Conservation (phyloP, 2,797 vertebrate genomes). For the Hyperoplus lanceolatus region DNA sequence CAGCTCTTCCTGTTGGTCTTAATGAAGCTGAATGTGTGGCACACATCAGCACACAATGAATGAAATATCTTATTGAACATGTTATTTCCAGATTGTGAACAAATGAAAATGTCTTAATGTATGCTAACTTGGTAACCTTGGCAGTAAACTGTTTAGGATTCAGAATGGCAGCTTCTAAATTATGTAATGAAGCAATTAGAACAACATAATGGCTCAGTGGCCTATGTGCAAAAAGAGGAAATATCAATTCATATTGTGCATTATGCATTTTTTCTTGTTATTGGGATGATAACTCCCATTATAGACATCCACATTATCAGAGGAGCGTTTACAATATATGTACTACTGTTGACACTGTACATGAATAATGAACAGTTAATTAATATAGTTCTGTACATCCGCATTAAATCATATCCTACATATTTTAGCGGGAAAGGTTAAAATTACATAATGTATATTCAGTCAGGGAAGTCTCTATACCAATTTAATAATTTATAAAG, state of each 20-base stretch:
- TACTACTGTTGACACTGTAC: neutral
- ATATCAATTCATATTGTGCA: neutral
- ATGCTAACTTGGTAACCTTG: conserved; percentile 10
- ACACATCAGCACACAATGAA: conserved; percentile 29
- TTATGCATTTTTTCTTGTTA: neutral
- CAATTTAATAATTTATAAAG: neutral
- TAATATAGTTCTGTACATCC: neutral
- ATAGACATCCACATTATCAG: neutral
- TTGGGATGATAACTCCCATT: neutral
- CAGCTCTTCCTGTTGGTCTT: conserved; percentile 47
- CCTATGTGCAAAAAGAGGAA: neutral
- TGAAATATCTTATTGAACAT: conserved; percentile 18
- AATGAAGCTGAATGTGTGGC: conserved; percentile 38
- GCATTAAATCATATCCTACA: neutral
- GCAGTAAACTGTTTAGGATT: conserved; percentile 33
- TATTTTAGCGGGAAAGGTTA: neutral
- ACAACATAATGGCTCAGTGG: conserved; percentile 17
- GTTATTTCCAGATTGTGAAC: conserved; percentile 31
- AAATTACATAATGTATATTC: neutral
- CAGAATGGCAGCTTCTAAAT: neutral
- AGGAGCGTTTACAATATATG: neutral
- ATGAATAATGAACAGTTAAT: neutral
- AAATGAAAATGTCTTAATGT: conserved; percentile 40
- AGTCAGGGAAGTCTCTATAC: neutral
- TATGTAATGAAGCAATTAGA: conserved; percentile 33